Evolutionary conservation across 2,113 vertebrate species (phyloP).

Genomic region (Zapornia atra): DNA sequence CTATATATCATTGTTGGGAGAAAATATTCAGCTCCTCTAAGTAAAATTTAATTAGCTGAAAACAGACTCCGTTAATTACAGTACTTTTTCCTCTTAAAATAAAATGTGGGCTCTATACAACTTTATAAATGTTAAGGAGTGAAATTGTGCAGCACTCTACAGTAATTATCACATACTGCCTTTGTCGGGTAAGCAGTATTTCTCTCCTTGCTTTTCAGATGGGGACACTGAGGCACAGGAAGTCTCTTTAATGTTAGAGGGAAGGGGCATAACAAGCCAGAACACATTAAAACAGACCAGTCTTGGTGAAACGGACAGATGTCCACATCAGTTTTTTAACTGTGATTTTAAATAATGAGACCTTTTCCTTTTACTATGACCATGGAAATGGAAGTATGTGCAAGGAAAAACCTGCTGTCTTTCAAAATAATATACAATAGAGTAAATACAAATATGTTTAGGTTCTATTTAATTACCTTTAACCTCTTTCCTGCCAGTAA

Average conservation of each 20-base stretch:
- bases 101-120: not conserved
- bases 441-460: not conserved
- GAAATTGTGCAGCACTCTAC: not conserved
- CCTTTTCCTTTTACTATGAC: not conserved
- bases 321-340: not conserved
- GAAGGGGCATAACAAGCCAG: not conserved
- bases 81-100: not conserved
- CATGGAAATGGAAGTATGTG: not conserved
- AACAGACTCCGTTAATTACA: not conserved
- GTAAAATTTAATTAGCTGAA: conserved; percentile 19
- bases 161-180: not conserved
- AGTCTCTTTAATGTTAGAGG: not conserved
- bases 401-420: not conserved
- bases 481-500: not conserved
- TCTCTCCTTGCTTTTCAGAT: not conserved
- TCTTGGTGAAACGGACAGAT: not conserved
- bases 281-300: not conserved
- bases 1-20: not conserved
- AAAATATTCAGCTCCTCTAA: not conserved
- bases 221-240: not conserved
- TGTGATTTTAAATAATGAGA: not conserved
- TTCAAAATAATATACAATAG: not conserved
- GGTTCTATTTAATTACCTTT: not conserved
- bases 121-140: not conserved
- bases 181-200: not conserved